Evolutionary conservation across 2,888 invertebrate species (phyloP).

Genomic region (Lepidocyrtinus sp.): DNA sequence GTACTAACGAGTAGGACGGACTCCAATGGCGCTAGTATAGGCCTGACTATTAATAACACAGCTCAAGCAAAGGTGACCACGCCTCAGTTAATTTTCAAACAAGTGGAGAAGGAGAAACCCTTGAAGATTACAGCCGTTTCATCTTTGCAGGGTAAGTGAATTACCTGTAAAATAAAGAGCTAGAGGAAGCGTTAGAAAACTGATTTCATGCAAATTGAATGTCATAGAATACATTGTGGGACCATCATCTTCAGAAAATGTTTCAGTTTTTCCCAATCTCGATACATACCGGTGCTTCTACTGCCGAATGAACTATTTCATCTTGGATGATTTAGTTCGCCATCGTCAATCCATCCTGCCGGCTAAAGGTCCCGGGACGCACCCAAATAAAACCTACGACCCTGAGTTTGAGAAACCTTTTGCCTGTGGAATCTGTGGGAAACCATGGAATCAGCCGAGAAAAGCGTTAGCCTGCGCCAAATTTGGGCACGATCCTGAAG

Average conservation of each 20-base stretch:
- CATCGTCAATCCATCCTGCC: constrained; percentile 7
- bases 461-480: constrained; percentile 41
- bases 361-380: neutral
- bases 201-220: too few relatives aligned
- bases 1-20: too few relatives aligned
- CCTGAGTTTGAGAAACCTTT: constrained; percentile 26
- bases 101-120: neutral
- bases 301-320: constrained; percentile 5
- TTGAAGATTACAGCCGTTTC: neutral
- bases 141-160: neutral
- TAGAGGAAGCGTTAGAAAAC: too few relatives aligned
- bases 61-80: too few relatives aligned
- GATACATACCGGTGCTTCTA: constrained; percentile 33
- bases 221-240: neutral
- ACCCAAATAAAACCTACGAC: constrained; percentile 11
- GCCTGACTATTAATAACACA: too few relatives aligned
- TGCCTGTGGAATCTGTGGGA: constrained; percentile 42
- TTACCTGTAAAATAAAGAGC: too few relatives aligned
- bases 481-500: constrained; percentile 35
- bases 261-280: constrained; percentile 13
- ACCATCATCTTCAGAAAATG: constrained; percentile 7
- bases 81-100: neutral
- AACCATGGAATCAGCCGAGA: constrained; percentile 3
- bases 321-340: constrained; percentile 2
- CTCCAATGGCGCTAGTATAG: too few relatives aligned